Percentiles rank a stretch among this genome's conserved stretches.
Evolutionary conservation across 2,888 invertebrate genomes (phyloP).

Genomic region (Rhyacophila evoluta): DNA sequence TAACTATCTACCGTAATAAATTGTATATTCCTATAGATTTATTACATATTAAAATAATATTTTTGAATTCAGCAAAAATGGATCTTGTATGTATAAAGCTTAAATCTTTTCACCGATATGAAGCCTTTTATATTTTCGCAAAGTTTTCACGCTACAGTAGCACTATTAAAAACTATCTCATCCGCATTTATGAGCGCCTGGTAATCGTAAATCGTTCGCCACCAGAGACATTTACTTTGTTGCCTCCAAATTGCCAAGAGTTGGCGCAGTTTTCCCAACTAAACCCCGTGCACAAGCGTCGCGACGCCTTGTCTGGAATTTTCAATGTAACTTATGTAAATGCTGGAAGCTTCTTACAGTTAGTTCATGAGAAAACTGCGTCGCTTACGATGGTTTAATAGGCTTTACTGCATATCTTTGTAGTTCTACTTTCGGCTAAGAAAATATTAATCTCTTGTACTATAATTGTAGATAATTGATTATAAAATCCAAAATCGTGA

Average conservation of each 20-base stretch:
- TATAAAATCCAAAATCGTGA: too few species aligned
- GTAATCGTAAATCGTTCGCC: constrained; percentile 19
- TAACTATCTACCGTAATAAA: too few species aligned
- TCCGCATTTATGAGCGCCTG: constrained; percentile 23
- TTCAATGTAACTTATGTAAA: not conserved
- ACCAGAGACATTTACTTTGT: constrained; percentile 17
- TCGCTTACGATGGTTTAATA: not conserved
- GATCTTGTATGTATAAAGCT: too few species aligned
- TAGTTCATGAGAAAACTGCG: not conserved
- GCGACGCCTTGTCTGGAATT: not conserved
- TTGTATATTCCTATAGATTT: too few species aligned
- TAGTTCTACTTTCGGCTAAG: too few species aligned
- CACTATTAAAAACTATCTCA: constrained; percentile 35
- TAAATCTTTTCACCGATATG: too few species aligned
- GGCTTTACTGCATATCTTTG: not conserved
- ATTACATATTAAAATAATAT: too few species aligned
- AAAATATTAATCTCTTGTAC: too few species aligned
- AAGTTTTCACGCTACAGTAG: constrained; percentile 30
- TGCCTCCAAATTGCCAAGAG: not conserved
- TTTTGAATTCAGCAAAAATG: too few species aligned
- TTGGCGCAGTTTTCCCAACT: constrained; percentile 5
- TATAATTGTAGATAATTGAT: too few species aligned
- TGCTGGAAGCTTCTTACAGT: not conserved
- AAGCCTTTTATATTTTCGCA: too few species aligned
- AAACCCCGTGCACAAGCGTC: not conserved